A percentile compares a stretch with the other conserved stretches of the same genome.
phyloP scores from a whole-genome alignment of 2,888 invertebrate species.

The Leptura quadrifasciata region DNA sequence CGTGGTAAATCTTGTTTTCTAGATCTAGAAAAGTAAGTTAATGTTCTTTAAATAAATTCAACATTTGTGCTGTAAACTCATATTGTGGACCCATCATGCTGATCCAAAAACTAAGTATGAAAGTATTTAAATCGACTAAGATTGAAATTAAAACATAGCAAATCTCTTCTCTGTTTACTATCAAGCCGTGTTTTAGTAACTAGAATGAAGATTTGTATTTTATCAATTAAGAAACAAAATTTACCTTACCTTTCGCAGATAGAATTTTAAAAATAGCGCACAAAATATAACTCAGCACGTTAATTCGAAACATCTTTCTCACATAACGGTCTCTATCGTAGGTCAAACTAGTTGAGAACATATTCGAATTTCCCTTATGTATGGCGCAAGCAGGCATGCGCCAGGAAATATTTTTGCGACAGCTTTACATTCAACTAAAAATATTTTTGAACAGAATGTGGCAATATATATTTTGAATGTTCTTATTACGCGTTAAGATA shows the following conservation, averaged over 20 bases:
- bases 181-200: too few species aligned
- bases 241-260: conserved; percentile 22
- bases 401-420: not conserved
- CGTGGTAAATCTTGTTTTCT: conserved; percentile 64
- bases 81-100: too few species aligned
- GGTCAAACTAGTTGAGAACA: conserved; percentile 6
- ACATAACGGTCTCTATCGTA: conserved; percentile 8
- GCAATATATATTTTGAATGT: not conserved
- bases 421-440: not conserved
- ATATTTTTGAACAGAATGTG: not conserved
- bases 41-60: not conserved
- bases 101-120: too few species aligned
- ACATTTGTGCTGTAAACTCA: too few species aligned
- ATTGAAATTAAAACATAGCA: too few species aligned
- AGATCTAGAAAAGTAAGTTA: not conserved
- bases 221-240: not conserved
- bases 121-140: too few species aligned
- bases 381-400: conserved; percentile 41
- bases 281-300: conserved; percentile 16
- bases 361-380: conserved; percentile 47
- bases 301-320: conserved; percentile 15
- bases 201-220: too few species aligned
- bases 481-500: not conserved
- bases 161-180: too few species aligned
- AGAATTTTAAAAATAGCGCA: conserved; percentile 25